These are phyloP conservation scores for Laspeyria flexula DNA, from an alignment of 2,888 invertebrate species.

Conservation along the genomic window DNA sequence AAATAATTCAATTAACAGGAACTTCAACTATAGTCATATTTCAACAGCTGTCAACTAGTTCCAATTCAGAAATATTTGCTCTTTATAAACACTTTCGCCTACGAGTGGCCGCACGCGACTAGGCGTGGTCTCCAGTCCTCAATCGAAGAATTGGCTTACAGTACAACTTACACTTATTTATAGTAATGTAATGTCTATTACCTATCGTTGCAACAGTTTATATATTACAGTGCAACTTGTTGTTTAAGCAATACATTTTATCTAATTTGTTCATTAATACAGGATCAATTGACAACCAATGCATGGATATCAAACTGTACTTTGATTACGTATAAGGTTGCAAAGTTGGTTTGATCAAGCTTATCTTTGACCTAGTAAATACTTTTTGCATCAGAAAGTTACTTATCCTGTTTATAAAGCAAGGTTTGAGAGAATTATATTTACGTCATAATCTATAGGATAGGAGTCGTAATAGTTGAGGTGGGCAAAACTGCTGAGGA, in stretches of 20 bases:
- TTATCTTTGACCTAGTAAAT: too few relatives aligned
- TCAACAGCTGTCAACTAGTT: slow-evolving; percentile 39
- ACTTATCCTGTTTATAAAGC: too few relatives aligned
- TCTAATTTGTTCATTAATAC: slow-evolving; percentile 29
- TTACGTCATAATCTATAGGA: too few relatives aligned
- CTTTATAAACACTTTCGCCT: slow-evolving; percentile 37
- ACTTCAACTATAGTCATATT: slow-evolving; percentile 21
- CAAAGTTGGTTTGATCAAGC: too few relatives aligned
- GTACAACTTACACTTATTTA: slow-evolving; percentile 46
- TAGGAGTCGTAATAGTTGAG: too few relatives aligned
- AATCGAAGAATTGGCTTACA: slow-evolving; percentile 43
- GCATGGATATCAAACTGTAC: too few relatives aligned
- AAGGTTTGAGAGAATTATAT: too few relatives aligned
- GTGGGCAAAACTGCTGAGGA: too few relatives aligned
- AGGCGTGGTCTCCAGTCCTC: slow-evolving; percentile 48
- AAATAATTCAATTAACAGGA: slow-evolving; percentile 9
- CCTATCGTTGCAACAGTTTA: slow-evolving; percentile 24
- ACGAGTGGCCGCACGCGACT: slow-evolving; percentile 37
- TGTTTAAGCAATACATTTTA: slow-evolving; percentile 30
- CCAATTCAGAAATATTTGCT: slow-evolving; percentile 25
- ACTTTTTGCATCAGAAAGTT: too few relatives aligned
- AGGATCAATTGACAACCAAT: too few relatives aligned
- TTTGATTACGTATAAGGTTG: too few relatives aligned
- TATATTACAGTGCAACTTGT: slow-evolving; percentile 20
- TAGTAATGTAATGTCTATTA: slow-evolving; percentile 39